phyloP scores from a whole-genome alignment of 2,113 vertebrate genomes.

The Lichenostomus cassidix region DNA sequence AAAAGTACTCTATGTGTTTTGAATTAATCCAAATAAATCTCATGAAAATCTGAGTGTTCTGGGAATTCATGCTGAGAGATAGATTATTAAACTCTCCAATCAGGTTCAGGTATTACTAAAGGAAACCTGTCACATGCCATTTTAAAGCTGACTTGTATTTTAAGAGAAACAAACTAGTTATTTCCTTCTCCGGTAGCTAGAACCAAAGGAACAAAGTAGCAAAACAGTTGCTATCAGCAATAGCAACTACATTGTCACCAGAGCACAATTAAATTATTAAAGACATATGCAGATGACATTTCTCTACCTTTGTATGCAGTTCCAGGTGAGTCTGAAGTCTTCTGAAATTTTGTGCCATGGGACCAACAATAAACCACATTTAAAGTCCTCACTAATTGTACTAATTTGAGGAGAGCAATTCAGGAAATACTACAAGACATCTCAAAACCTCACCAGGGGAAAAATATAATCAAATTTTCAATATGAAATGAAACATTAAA shows the following conservation, averaged over 20 bases:
- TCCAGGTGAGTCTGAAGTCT: neutral
- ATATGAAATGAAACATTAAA: neutral
- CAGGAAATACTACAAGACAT: neutral
- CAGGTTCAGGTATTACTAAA: neutral
- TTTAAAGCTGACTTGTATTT: neutral
- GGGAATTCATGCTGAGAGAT: neutral
- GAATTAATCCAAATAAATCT: neutral
- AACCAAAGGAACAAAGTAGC: neutral
- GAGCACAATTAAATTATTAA: neutral
- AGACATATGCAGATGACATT: neutral
- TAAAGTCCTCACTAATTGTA: neutral
- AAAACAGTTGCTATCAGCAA: neutral
- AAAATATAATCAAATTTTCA: neutral
- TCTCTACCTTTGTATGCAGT: neutral
- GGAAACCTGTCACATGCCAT: neutral
- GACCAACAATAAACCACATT: neutral
- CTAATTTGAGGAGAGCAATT: neutral
- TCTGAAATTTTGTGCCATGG: neutral
- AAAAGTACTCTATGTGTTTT: neutral
- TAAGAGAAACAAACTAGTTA: neutral
- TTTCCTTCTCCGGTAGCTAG: neutral
- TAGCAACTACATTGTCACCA: neutral
- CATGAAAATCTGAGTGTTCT: neutral
- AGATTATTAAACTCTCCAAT: neutral
- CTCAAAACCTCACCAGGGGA: accelerated